Evolutionary conservation across 2,113 vertebrate genomes (phyloP), one percentile per base, ranked within the genome.

Genomic region (Equus przewalskii): DNA sequence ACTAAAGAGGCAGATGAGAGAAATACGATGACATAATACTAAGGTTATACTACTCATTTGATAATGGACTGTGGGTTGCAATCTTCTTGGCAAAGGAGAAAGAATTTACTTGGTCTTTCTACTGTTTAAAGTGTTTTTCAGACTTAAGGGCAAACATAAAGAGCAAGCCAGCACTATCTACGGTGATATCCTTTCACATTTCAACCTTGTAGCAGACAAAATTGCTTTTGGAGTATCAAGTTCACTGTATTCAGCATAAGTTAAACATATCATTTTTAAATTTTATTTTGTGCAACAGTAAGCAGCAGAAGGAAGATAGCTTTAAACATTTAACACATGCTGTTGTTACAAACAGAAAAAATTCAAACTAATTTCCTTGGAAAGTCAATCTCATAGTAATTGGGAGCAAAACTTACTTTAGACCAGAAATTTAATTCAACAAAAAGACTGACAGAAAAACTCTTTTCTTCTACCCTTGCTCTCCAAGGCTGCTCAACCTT

Each of bases 321-420:
- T 92, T 89, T 60, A 72, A 91, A 86, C 13, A 75, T 60, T 91
- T 97, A 87, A 95, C 3, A 96, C 3, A 86, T 58, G 19, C 30
- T 92, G 16, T 51, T 76, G 58, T 60, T 81, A 89, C 21, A 93
- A 83, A 93, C 0, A 91, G 65, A 93, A 80, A 92, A 54, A 80
- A 96, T 54, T 93, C n/a, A 83, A 95, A 80, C 6, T 94, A 67
- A 92, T 60, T 92, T 97, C 69, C 60, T 69, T 76, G 4, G 86
- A 24, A 78, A 64, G 69, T 85, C 33, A 19, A 72, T 80, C 46
- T 83, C 62, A 79, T 81, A 70, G n/a, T 69, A 96, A 96, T 16
- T 85, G 21, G 82, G 62, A 83, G 83, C 28, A 95, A 96, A 92
- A 78, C 12, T 93, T 94, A 75, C 10, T 89, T 95, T 79, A 87